These are phyloP conservation scores for Melanocharis versteri DNA, from an alignment of 2,113 vertebrate species.

Conservation along the genomic window DNA sequence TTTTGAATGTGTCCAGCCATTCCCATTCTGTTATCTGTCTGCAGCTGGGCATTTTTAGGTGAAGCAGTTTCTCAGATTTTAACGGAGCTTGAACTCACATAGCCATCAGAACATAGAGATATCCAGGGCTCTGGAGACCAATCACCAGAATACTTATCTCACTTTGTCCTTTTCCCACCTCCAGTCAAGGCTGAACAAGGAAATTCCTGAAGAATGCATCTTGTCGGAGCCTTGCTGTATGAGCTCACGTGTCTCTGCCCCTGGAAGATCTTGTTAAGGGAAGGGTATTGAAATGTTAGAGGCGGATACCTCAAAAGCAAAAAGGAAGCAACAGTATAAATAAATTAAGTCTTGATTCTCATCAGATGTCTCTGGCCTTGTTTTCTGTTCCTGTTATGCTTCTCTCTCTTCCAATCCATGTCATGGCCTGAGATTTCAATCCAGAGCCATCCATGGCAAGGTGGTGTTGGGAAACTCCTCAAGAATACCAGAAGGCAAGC, in stretches of 20 bases:
- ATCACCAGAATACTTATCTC: not conserved
- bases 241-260: not conserved
- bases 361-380: not conserved
- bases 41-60: not conserved
- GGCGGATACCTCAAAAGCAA: not conserved
- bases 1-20: not conserved
- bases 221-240: not conserved
- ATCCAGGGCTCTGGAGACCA: not conserved
- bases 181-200: not conserved
- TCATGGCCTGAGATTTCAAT: not conserved
- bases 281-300: not conserved
- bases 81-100: not conserved
- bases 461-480: not conserved
- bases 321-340: not conserved
- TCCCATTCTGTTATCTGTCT: not conserved
- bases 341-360: conserved; percentile 24
- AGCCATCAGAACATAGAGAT: not conserved
- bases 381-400: not conserved
- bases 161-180: not conserved
- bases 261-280: not conserved
- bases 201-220: conserved; percentile 28
- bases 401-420: not conserved
- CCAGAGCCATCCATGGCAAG: not conserved
- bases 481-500: not conserved
- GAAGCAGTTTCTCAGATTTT: not conserved